phyloP scores from a whole-genome alignment of 2,797 vertebrate species.

The Peromyscus melanophrys region DNA sequence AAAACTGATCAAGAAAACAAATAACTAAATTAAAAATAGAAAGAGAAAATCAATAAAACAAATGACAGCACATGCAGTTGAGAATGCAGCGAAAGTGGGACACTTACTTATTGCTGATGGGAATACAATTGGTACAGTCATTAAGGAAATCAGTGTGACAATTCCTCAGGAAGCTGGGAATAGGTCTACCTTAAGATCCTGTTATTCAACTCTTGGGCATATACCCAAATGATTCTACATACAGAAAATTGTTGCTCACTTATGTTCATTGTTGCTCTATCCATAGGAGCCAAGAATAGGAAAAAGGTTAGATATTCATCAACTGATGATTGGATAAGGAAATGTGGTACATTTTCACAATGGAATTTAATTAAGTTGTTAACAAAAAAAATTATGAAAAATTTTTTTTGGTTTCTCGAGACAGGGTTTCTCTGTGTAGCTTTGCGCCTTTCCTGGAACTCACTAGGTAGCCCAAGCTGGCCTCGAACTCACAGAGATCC shows the following conservation, averaged over 20 bases:
- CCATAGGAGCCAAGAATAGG: not conserved
- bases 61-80: too few relatives aligned
- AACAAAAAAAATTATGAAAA: not conserved
- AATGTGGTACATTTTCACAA: not conserved
- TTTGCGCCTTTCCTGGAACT: too few relatives aligned
- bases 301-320: not conserved
- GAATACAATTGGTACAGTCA: not conserved
- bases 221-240: not conserved
- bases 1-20: not conserved
- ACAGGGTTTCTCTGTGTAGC: too few relatives aligned
- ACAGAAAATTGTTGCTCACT: too few relatives aligned
- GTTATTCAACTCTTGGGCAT: not conserved
- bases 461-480: too few relatives aligned
- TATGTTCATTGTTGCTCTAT: not conserved
- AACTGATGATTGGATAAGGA: not conserved
- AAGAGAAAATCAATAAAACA: not conserved
- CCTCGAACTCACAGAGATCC: too few relatives aligned
- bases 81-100: not conserved
- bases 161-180: not conserved
- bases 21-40: not conserved
- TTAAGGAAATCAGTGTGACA: not conserved
- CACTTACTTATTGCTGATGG: not conserved
- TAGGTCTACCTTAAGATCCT: not conserved
- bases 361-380: too few relatives aligned
- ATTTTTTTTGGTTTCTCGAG: too few relatives aligned